These are phyloP conservation scores for Ptilodon capucinus DNA, from an alignment of 2,888 invertebrate genomes.

Conservation along the genomic window DNA sequence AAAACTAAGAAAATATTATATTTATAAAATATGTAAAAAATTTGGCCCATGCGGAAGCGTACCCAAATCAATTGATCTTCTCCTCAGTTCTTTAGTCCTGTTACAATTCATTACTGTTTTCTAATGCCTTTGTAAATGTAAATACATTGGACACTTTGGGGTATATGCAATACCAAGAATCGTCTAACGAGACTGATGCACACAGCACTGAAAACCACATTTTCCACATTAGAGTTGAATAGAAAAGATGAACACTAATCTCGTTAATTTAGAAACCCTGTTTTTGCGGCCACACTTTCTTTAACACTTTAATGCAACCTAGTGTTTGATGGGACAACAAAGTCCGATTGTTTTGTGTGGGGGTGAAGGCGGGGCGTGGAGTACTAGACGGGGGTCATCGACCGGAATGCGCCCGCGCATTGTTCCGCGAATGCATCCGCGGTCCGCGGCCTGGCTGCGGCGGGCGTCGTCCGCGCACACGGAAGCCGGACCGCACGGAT, in stretches of 20 bases:
- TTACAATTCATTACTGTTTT: no score
- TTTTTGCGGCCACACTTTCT: conserved; percentile 24
- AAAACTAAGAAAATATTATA: no score
- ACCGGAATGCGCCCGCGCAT: conserved; percentile 45
- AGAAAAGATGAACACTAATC: background rate
- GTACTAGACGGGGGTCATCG: conserved; percentile 34
- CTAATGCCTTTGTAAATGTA: no score
- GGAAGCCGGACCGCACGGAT: conserved; percentile 27
- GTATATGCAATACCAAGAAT: no score
- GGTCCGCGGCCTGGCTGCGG: conserved; percentile 29
- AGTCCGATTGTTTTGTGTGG: conserved; percentile 33
- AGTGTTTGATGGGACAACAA: conserved; percentile 41
- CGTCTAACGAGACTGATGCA: no score
- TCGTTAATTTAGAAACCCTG: conserved; percentile 29
- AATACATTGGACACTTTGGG: no score
- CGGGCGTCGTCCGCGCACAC: conserved; percentile 24
- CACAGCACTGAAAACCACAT: no score
- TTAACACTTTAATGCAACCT: conserved; percentile 33
- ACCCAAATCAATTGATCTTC: no score
- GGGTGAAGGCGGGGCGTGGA: conserved; percentile 4
- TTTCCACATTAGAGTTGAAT: no score
- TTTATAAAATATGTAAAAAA: no score
- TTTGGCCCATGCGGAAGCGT: no score
- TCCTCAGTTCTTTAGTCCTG: no score
- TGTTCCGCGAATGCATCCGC: conserved; percentile 56